phyloP scores from a whole-genome alignment of 1,140 invertebrate species.

The Leptonema lineaticorne region DNA sequence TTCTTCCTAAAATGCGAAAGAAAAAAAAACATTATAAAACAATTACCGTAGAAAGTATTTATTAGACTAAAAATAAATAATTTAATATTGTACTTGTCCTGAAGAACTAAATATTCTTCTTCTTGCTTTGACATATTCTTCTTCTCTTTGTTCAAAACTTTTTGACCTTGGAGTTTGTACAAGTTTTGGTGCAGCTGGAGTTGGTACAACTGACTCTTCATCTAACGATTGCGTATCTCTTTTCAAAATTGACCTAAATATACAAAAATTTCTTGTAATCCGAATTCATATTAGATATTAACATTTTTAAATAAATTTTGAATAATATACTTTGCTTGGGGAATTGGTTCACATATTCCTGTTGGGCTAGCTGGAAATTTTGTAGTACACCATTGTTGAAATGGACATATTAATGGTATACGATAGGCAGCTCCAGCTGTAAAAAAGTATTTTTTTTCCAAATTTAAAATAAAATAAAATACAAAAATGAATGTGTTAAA shows the following conservation, averaged over 20 bases:
- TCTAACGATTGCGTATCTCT: conserved; percentile 78
- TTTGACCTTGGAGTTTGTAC: conserved; percentile 65
- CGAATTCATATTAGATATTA: no score
- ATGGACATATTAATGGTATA: conserved; percentile 41
- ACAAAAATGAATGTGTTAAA: neutral
- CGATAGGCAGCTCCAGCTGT: conserved; percentile 48
- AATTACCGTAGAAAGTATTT: neutral
- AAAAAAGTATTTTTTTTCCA: neutral
- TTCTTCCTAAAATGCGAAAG: conserved; percentile 21
- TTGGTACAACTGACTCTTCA: conserved; percentile 48
- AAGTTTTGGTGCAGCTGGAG: conserved; percentile 12
- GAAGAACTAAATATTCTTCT: conserved; percentile 76
- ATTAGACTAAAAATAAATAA: neutral
- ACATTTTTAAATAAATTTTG: neutral
- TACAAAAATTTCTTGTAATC: no score
- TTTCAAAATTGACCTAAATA: conserved; percentile 78
- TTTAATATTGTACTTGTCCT: conserved; percentile 13
- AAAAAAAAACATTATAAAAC: neutral
- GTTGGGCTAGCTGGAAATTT: conserved; percentile 46
- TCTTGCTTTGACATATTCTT: conserved; percentile 80
- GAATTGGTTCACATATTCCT: conserved; percentile 11
- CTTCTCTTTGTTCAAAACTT: conserved; percentile 87
- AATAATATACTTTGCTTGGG: conserved; percentile 32
- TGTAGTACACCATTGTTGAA: conserved; percentile 50
- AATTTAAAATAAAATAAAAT: neutral